Base-by-base conservation (phyloP, 1,140 invertebrate species). In the Diabrotica virgifera region DNA sequence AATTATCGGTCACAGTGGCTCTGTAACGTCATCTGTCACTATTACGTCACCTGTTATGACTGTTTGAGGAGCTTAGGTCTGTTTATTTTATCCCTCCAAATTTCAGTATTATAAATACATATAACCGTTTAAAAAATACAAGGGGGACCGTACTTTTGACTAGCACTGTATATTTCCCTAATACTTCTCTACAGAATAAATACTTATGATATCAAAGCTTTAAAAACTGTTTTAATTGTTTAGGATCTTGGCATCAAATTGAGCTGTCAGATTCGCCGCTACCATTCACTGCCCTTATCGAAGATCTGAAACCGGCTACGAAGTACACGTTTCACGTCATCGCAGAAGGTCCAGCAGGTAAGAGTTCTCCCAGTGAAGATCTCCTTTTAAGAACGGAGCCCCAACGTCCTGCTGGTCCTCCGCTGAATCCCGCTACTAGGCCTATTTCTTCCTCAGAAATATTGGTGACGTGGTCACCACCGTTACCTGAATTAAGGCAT, bases 221-320 rank as follows among this genome's bases (percentile, higher is more conserved):
- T 24, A 24, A 1, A 24, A 4, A 24, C 24, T 24, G 69, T 24
- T 24, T 24, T 24, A 24, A 24, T 24, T 24, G 24, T 70, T 36
- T 58, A 82, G 79, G 79, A 69, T 80, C 84, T 60, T 90, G 88
- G 88, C 85, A 87, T 62, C 86, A 89, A 61, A 78, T 88, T 54
- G 88, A 89, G 70, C 74, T 89, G 14, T 84, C 81, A 38, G 86
- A 88, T 37, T 82, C 85, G 6, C 85, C 87, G 2, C 66, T 85
- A 13, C 82, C 81, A 4, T 87, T 83, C 59, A 84, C 84, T 24
- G 85, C 87, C 0, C 70, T 88, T 7, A 84, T 90, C 36, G 87
- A 89, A 67, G 85, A 89, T 68, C 75, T 95, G 0, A 89, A 90
- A 74, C 92, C 92, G 6, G 89, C 91, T 0, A 93, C 90, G 0